Base-by-base conservation (phyloP, 2,888 invertebrate species). In the Oligia latruncula region DNA sequence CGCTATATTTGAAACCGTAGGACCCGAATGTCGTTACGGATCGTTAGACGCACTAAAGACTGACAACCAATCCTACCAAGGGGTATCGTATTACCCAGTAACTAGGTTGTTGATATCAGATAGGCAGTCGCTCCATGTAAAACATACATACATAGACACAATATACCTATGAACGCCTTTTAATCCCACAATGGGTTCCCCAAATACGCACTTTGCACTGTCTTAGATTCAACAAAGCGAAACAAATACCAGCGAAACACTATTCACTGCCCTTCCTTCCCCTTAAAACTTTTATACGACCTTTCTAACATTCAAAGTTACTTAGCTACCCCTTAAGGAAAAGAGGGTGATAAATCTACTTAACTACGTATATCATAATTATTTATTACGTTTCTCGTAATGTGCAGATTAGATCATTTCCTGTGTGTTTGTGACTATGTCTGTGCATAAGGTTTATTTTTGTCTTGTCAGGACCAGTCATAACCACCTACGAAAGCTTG, bases 301-400 rank as follows among this genome's bases (percentile, higher is more conserved):
- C 29, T 71, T 85, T 80, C n/a, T 46, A 64, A 74, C 85, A 81
- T 85, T 87, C 74, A 73, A 87, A 87, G 76, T 84, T 74, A 77
- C 81, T 84, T 74, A 80, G 84, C 67, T 62, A 66, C 65, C 70
- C 77, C 64, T 43, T 67, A 75, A 79, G 86, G 86, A 87, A 85
- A 78, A 78, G 71, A 85, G 86, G 86, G 86, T 49, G 49, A 87
- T 80, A 80, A 78, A 79, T 87, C 60, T 74, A 43, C 55, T 35
- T 68, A 66, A 43, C 13, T 65, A 49, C 49, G 67, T 74, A 72
- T 55, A 73, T 84, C 80, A 84, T 79, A 87, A 68, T 84, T 71
- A 82, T 75, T 85, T 82, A 85, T 85, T 66, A 29, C 29, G 64
- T 49, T 71, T 65, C 43, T 74, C 40, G 46, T 75, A 67, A 64